phyloP scores from a whole-genome alignment of 1,140 invertebrate species.

The Drosophila sp. region DNA sequence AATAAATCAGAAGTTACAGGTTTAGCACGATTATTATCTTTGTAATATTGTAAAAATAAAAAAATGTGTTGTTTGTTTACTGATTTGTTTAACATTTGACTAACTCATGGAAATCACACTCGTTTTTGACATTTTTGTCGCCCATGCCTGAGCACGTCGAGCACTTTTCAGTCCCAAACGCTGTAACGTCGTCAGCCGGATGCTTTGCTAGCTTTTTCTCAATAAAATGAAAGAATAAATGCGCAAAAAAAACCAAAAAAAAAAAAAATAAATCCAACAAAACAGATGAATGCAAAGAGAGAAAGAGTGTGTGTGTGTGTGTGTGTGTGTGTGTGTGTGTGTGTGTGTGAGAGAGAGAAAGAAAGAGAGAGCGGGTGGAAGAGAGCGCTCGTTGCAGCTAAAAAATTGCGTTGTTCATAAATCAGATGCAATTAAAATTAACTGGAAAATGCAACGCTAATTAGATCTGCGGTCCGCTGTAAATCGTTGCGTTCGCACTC shows the following conservation, averaged over 20 bases:
- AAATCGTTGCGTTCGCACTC: neutral
- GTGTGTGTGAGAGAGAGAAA: neutral
- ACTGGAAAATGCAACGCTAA: constrained; percentile 77
- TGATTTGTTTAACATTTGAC: no score
- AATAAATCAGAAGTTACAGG: no score
- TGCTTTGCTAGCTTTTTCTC: constrained; percentile 66
- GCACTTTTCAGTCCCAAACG: constrained; percentile 19
- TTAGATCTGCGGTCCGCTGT: constrained; percentile 70
- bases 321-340: no score
- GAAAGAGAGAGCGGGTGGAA: neutral
- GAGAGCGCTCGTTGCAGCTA: constrained; percentile 27
- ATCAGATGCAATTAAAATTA: constrained; percentile 82
- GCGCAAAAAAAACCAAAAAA: constrained; percentile 9
- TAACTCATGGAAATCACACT: neutral
- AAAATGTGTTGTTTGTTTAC: no score
- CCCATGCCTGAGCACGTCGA: constrained; percentile 8
- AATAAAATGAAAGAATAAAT: constrained; percentile 28
- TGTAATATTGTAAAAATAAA: no score
- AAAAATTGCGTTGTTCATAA: constrained; percentile 76
- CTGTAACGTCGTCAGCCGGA: constrained; percentile 56
- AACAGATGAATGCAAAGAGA: constrained; percentile 59
- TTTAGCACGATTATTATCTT: no score
- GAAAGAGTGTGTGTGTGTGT: neutral
- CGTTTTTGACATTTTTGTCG: constrained; percentile 27
- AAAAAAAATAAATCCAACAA: constrained; percentile 38